phyloP scores from a whole-genome alignment of 2,113 vertebrate genomes.

The Anguilla rostrata region DNA sequence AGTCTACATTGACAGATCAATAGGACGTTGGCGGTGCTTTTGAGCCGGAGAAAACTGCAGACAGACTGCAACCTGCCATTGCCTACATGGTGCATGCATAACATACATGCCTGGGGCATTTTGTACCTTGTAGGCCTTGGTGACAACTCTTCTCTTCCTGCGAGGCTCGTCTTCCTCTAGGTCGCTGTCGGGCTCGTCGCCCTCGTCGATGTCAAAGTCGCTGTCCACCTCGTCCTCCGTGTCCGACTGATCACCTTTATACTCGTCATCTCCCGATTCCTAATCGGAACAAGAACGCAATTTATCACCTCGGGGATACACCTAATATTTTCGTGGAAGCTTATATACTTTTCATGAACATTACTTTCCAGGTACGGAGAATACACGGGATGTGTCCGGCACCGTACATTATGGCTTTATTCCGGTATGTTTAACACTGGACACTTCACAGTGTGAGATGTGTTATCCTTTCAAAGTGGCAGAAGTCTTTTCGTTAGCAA shows the following conservation, averaged over 20 bases:
- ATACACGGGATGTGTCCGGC: neutral
- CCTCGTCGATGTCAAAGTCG: slow-evolving; percentile 95
- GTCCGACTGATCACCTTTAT: slow-evolving; percentile 89
- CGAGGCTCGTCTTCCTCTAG: slow-evolving; percentile 86
- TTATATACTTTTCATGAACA: neutral
- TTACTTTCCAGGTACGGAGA: neutral
- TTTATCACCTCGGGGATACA: neutral
- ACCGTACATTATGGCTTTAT: too few relatives aligned
- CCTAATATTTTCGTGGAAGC: neutral
- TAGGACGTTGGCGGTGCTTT: too few relatives aligned
- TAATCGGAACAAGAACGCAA: slow-evolving; percentile 40
- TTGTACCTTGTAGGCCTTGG: slow-evolving; percentile 89
- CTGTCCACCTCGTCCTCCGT: slow-evolving; percentile 96
- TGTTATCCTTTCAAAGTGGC: too few relatives aligned
- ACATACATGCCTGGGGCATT: neutral
- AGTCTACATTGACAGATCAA: too few relatives aligned
- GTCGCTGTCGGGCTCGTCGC: slow-evolving; percentile 89
- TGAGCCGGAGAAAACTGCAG: too few relatives aligned
- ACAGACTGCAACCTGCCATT: too few relatives aligned
- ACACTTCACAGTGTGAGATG: too few relatives aligned
- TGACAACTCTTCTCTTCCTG: slow-evolving; percentile 83
- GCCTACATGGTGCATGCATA: too few relatives aligned
- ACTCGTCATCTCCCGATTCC: slow-evolving; percentile 95
- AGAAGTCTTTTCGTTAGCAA: too few relatives aligned
- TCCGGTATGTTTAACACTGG: too few relatives aligned